Conservation (phyloP, 2,888 invertebrate genomes). For the Drosophila peninsularis region DNA sequence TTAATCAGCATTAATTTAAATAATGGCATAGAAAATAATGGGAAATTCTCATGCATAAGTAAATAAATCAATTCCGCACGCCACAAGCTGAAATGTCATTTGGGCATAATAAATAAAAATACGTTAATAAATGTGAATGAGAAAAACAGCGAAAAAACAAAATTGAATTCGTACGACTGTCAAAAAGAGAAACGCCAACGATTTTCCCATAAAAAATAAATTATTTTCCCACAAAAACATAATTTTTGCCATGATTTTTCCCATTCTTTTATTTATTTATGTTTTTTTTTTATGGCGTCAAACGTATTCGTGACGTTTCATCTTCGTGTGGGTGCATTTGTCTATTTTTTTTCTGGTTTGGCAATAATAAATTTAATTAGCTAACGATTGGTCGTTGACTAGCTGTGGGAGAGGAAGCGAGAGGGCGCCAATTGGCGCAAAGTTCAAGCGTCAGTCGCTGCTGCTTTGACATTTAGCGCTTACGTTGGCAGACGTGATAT, state of each 20-base stretch:
- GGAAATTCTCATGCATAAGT: conserved; percentile 24
- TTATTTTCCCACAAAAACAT: conserved; percentile 59
- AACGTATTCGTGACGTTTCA: conserved; percentile 65
- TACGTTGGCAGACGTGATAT: conserved; percentile 58
- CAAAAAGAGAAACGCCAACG: conserved; percentile 48
- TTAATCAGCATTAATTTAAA: conserved; percentile 42
- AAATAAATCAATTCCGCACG: conserved; percentile 54
- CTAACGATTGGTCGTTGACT: conserved; percentile 43
- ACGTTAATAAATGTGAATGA: conserved; percentile 33
- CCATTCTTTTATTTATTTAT: conserved; percentile 17
- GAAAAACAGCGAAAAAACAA: conserved; percentile 2
- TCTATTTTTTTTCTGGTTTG: conserved; percentile 16
- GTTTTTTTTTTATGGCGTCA: conserved; percentile 26
- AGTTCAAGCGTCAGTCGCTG: conserved; percentile 49
- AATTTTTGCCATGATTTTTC: conserved; percentile 29
- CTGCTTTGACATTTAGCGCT: conserved; percentile 67
- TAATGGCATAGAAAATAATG: conserved; percentile 32
- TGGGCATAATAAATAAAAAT: conserved; percentile 41
- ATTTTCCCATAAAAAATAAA: conserved; percentile 54
- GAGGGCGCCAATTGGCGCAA: conserved; percentile 13
- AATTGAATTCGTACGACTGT: conserved; percentile 47
- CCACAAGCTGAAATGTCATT: conserved; percentile 59
- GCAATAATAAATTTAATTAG: conserved; percentile 67
- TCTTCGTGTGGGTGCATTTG: conserved; percentile 54
- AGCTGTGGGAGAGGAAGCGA: neutral